phyloP scores from a whole-genome alignment of 2,113 vertebrate species.

The Microtus richardsoni region DNA sequence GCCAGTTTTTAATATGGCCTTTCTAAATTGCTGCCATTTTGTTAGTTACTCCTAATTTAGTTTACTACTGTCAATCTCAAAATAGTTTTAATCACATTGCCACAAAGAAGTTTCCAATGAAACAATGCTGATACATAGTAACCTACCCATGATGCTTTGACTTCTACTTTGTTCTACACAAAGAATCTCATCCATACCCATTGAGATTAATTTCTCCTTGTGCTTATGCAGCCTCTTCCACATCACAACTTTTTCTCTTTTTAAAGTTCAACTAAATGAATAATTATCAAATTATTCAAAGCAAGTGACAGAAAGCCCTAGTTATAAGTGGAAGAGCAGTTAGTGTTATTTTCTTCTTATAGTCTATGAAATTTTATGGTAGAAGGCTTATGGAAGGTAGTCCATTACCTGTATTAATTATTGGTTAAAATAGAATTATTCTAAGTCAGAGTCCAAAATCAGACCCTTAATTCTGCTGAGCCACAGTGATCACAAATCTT shows the following conservation, averaged over 20 bases:
- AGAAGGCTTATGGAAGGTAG: not conserved
- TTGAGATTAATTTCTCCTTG: constrained; percentile 1
- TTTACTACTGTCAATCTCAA: not conserved
- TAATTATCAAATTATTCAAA: constrained; percentile 8
- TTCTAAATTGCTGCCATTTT: not conserved
- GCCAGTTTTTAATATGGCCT: constrained; percentile 4
- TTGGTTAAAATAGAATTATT: not conserved
- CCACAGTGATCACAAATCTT: not conserved
- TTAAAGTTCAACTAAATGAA: constrained; percentile 7
- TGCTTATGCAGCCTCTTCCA: not conserved
- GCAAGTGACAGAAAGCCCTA: not conserved
- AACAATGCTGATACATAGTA: not conserved
- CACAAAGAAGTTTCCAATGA: constrained; percentile 19
- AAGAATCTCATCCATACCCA: not conserved
- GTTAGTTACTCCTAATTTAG: constrained; percentile 45
- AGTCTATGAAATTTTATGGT: not conserved
- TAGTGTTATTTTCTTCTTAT: not conserved
- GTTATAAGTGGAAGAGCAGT: not conserved
- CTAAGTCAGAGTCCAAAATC: not conserved
- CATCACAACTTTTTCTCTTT: not conserved
- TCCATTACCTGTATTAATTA: not conserved
- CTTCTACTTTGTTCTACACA: not conserved
- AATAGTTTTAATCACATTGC: constrained; percentile 40
- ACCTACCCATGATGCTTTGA: not conserved
- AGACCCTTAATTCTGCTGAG: not conserved